These are phyloP conservation scores for Bradypodion ventrale DNA, from an alignment of 2,797 vertebrate genomes.

Conservation along the genomic window DNA sequence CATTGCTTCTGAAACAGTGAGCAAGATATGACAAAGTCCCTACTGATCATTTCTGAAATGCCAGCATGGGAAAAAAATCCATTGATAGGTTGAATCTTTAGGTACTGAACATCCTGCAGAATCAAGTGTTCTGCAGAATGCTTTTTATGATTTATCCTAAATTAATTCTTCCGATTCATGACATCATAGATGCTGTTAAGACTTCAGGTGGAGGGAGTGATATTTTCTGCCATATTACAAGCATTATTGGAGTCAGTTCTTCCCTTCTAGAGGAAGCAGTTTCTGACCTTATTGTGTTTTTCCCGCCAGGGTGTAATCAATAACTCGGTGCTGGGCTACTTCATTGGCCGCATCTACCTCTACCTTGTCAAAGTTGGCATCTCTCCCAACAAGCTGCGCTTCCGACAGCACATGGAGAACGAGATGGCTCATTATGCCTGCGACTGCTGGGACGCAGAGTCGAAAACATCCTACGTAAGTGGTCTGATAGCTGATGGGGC, in stretches of 20 bases:
- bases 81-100: neutral
- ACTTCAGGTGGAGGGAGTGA: no score
- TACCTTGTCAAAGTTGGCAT: conserved; percentile 95
- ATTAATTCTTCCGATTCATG: neutral
- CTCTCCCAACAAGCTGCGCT: conserved; percentile 92
- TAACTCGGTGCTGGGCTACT: conserved; percentile 98
- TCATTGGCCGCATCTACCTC: conserved; percentile 98
- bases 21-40: neutral
- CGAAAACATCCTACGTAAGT: conserved; percentile 97
- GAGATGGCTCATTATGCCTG: conserved; percentile 99
- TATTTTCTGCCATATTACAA: no score
- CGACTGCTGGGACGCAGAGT: conserved; percentile 98
- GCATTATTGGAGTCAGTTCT: neutral
- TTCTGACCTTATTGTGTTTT: neutral
- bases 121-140: neutral
- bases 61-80: neutral
- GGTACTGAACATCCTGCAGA: no score
- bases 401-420: conserved; percentile 99
- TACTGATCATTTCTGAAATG: no score
- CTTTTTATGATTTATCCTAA: neutral
- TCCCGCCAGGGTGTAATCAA: conserved; percentile 90
- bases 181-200: no score
- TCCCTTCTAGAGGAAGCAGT: neutral
- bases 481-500: no score
- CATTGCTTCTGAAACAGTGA: no score